Base-by-base conservation (phyloP, 92 coral and sea anemone genomes). In the Chrysogorgia sp. region DNA sequence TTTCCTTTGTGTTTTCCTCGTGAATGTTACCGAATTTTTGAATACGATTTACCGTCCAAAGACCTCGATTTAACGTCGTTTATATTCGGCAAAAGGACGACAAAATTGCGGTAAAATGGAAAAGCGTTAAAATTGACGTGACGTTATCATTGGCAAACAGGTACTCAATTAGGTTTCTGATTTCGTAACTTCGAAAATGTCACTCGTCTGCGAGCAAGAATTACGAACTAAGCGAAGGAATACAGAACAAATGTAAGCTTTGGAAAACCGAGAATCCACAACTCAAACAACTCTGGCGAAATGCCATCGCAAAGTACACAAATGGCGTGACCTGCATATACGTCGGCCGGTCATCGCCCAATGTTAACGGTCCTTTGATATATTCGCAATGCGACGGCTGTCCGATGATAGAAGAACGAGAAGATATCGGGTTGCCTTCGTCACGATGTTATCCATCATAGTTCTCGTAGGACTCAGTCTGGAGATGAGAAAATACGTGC, bases 401-500 rank as follows among this genome's bases (percentile, higher is more conserved):
- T 47, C 24, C 33, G 55, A 55, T 20, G 41, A 71, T 21, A 57
- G 23, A 2, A 48, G 62, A 34, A 22, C 40, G 45, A 71, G 21
- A 31, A 48, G 77, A 71, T 71, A 24, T 8, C 28, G 55, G 62
- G 35, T 69, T 37, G 55, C 85, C 15, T 74, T 83, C 20, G 80
- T 71, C 48, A 79, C 87, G 21, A 63, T 87, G 50, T 79, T 87
- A 34, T 84, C 88, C 22, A 76, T 60, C 26, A 89, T 84, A 7
- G 83, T 90, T 24, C 64, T 77, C 23, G 77, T 79, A 32, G 87
- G 91, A 53, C 80, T 86, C 12, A 87, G 85, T 52, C 75, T 87
- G 10, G 76, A 83, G 29, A 61, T 79, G n/a, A 86, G 81, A 65
- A 87, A 89, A 49, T 83, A 83, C 41, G 69, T 81, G 8, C 69